phyloP scores from a whole-genome alignment of 2,113 vertebrate genomes.

The Elachura formosa region DNA sequence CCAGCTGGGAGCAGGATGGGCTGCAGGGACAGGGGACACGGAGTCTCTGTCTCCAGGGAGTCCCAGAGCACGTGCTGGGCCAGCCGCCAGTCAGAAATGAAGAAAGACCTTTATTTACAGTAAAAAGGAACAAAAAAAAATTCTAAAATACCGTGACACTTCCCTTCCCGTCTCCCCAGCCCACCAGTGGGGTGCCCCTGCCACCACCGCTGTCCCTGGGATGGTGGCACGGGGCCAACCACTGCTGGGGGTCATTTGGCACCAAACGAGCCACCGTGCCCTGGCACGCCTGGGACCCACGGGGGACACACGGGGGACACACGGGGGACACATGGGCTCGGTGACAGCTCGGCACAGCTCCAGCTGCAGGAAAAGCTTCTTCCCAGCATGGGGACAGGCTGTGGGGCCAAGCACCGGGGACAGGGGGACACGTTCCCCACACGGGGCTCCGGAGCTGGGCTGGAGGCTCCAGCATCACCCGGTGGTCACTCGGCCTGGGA shows the following conservation, averaged over 20 bases:
- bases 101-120: conserved; percentile 72
- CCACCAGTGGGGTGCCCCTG: rapidly evolving
- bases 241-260: not conserved
- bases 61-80: rapidly evolving
- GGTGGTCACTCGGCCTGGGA: not conserved
- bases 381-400: not conserved
- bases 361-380: not conserved
- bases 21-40: not conserved
- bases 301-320: too few relatives aligned
- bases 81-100: not conserved
- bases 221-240: not conserved
- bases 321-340: rapidly evolving
- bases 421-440: not conserved
- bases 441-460: rapidly evolving
- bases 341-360: not conserved
- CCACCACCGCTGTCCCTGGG: not conserved
- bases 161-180: not conserved
- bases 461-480: not conserved
- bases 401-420: not conserved
- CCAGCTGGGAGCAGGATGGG: not conserved
- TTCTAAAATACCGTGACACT: not conserved
- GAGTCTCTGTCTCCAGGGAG: not conserved
- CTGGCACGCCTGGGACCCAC: rapidly evolving
- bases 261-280: not conserved
- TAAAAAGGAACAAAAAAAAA: not conserved